Base-by-base conservation (phyloP, 2,113 vertebrate genomes). In the Choloepus hoffmanni region DNA sequence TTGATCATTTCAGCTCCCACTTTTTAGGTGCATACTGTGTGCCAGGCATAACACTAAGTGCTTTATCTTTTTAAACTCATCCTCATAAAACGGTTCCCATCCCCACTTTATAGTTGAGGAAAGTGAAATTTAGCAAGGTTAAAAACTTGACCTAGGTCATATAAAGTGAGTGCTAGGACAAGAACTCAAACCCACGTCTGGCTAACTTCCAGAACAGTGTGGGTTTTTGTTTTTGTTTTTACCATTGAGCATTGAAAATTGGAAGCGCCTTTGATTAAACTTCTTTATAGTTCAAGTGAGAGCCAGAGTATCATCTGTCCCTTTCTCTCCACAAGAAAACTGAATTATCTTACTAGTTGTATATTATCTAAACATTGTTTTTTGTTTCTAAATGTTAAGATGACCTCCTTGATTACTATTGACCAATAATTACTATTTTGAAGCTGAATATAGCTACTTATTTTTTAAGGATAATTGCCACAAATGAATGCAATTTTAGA, bases 401-500 rank as follows among this genome's bases (percentile, higher is more conserved):
- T 85, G 6, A 18, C 28, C 13, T 43, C 53, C 50, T 86, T 90
- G 21, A 36, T 84, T 68, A 72, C 3, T 87, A 4, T 50, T 86
- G 24, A 82, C 48, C 36, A 90, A 24, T 72, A 92, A 36, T 85
- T 92, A 7, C 13, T 83, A 9, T 74, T 94, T 92, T 43, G 19
- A 67, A 85, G 77, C 45, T 78, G 23, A 74, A 23, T 79, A 18
- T 86, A 84, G 5, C 79, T 92, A 76, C 26, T 90, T 70, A 53
- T 67, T 92, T 89, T 78, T 14, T 36, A 43, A 62, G n/a, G 77
- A 77, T 81, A 76, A 87, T 96, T 96, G 53, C 55, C 72, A 76
- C 43, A 90, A 78, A 78, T 62, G 90, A 91, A 62, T 74, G 26
- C 36, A 87, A 21, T 92, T 86, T 92, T 95, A 89, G 79, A 40